phyloP scores from a whole-genome alignment of 2,113 vertebrate species.

The Tachycineta bicolor region DNA sequence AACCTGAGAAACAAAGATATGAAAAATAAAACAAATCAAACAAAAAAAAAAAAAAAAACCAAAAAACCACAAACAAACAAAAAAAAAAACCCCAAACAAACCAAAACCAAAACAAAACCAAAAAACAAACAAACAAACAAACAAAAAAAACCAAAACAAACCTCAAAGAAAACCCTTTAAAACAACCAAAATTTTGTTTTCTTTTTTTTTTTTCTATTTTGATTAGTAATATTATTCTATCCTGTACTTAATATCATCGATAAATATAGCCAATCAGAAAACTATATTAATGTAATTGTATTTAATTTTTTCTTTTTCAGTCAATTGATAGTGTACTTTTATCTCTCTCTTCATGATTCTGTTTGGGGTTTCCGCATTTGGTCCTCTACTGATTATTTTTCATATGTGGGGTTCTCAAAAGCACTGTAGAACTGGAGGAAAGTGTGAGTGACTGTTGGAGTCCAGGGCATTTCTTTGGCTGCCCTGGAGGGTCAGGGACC shows the following conservation, averaged over 20 bases:
- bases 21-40: neutral
- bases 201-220: neutral
- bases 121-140: too few relatives aligned
- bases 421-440: neutral
- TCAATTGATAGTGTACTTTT: neutral
- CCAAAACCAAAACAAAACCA: neutral
- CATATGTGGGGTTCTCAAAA: neutral
- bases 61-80: too few relatives aligned
- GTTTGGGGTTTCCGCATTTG: neutral
- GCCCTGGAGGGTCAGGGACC: too few relatives aligned
- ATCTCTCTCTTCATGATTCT: neutral
- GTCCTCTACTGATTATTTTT: neutral
- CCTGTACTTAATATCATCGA: neutral
- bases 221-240: neutral
- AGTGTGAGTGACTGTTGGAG: neutral
- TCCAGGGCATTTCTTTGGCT: too few relatives aligned
- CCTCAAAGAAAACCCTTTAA: neutral
- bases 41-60: neutral
- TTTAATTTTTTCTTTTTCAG: neutral
- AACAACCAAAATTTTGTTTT: neutral
- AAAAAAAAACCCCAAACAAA: neutral
- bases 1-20: too few relatives aligned
- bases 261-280: neutral
- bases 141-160: neutral
- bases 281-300: neutral